phyloP scores from a whole-genome alignment of 2,797 vertebrate genomes.

The Neoniphon sammara region DNA sequence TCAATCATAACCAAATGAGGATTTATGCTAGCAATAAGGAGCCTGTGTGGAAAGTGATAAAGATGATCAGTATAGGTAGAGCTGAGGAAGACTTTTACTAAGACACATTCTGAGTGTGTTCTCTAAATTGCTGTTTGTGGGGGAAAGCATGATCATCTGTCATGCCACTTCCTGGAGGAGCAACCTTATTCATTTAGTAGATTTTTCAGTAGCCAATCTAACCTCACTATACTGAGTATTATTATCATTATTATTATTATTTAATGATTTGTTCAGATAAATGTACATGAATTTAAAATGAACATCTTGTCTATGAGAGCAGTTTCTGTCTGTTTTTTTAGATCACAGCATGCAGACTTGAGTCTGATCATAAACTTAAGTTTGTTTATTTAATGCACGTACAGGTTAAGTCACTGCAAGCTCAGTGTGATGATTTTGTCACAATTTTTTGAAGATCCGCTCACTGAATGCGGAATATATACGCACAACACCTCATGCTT shows the following conservation, averaged over 20 bases:
- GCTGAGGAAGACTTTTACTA: conserved; percentile 44
- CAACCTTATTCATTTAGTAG: conserved; percentile 6
- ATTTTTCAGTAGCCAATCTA: conserved; percentile 42
- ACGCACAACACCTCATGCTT: not conserved
- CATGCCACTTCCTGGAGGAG: conserved; percentile 13
- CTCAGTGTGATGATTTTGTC: too few species aligned
- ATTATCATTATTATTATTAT: not conserved
- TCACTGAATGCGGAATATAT: not conserved
- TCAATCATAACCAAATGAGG: conserved; percentile 77
- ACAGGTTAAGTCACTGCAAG: not conserved
- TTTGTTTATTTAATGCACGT: not conserved
- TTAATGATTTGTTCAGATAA: not conserved
- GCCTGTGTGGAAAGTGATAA: conserved; percentile 59
- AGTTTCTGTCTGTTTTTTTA: not conserved
- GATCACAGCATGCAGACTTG: not conserved
- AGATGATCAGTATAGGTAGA: conserved; percentile 66
- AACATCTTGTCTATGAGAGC: conserved; percentile 6
- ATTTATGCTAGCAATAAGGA: conserved; percentile 80
- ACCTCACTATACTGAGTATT: conserved; percentile 20
- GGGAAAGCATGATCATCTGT: conserved; percentile 47
- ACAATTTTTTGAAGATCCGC: conserved; percentile 14
- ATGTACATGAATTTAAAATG: conserved; percentile 29
- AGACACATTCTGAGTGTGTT: conserved; percentile 46
- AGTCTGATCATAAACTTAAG: not conserved
- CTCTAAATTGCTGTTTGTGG: conserved; percentile 48